These are phyloP conservation scores for Drosophila atroscutellata DNA, from an alignment of 2,888 invertebrate genomes.

Conservation along the genomic window DNA sequence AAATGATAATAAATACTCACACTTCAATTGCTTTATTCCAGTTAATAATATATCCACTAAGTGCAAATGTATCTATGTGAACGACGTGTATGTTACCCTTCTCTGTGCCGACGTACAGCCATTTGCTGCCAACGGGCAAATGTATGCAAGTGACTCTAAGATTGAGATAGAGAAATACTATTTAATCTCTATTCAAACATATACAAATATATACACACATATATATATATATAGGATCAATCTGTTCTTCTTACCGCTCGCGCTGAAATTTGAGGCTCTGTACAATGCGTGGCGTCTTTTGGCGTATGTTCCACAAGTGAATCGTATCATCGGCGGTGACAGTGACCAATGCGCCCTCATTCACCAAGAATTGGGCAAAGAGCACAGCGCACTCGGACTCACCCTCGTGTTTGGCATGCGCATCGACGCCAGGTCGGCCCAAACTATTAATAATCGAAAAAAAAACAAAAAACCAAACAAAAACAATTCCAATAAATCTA, in stretches of 20 bases:
- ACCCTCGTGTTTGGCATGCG: constrained; percentile 94
- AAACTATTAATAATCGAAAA: constrained; percentile 87
- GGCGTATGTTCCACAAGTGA: constrained; percentile 98
- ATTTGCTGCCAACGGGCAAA: constrained; percentile 98
- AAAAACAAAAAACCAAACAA: neutral
- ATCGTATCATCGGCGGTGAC: constrained; percentile 98
- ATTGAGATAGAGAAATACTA: neutral
- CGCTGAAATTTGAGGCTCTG: constrained; percentile 99
- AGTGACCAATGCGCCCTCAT: constrained; percentile 98
- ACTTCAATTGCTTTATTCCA: constrained; percentile 99
- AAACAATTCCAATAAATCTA: neutral
- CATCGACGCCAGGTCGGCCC: constrained; percentile 98
- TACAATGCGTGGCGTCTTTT: constrained; percentile 96
- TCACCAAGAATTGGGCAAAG: constrained; percentile 96
- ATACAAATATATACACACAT: neutral
- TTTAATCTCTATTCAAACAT: neutral
- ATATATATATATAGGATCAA: neutral
- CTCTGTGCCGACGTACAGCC: constrained; percentile 99
- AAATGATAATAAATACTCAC: constrained; percentile 88
- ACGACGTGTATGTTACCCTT: constrained; percentile 99
- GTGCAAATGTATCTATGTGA: constrained; percentile 97
- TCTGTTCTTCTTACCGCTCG: constrained; percentile 89
- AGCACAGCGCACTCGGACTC: constrained; percentile 88
- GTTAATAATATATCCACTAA: constrained; percentile 99
- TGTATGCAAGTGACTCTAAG: constrained; percentile 96